A percentile compares a stretch with the other conserved stretches of the same genome.
phyloP scores from a whole-genome alignment of 2,113 vertebrate species.

The Microcebus griseorufus region DNA sequence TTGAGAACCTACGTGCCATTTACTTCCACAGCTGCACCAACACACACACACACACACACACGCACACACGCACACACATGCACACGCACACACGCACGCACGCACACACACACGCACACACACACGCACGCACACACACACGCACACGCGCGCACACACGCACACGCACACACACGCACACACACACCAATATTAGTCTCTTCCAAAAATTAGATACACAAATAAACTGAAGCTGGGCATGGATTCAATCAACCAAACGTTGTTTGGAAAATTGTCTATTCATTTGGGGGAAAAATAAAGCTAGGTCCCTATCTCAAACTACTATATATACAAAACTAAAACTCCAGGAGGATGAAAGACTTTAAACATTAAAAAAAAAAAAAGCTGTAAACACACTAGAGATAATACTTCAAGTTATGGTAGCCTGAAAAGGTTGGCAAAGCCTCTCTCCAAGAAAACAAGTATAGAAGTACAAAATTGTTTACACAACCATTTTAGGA shows the following conservation, averaged over 20 bases:
- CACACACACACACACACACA: not conserved
- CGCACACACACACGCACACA: not conserved
- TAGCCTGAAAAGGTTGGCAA: not conserved
- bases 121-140: not conserved
- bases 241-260: not conserved
- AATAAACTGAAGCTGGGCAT: not conserved
- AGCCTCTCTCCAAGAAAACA: not conserved
- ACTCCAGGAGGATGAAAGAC: not conserved
- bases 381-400: not conserved
- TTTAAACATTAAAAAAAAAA: not conserved
- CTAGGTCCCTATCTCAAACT: not conserved
- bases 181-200: not conserved
- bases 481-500: not conserved
- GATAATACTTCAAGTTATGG: not conserved
- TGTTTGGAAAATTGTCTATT: not conserved
- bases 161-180: not conserved
- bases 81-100: not conserved
- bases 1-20: not conserved
- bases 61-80: not conserved
- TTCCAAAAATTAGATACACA: conserved; percentile 51
- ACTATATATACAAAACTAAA: not conserved
- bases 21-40: not conserved
- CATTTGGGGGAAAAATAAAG: not conserved
- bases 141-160: too few species aligned
- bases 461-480: not conserved